A percentile compares a stretch with the other conserved stretches of the same genome.
Conservation (phyloP, 2,888 invertebrate genomes). For the Asteroscopus sphinx region DNA sequence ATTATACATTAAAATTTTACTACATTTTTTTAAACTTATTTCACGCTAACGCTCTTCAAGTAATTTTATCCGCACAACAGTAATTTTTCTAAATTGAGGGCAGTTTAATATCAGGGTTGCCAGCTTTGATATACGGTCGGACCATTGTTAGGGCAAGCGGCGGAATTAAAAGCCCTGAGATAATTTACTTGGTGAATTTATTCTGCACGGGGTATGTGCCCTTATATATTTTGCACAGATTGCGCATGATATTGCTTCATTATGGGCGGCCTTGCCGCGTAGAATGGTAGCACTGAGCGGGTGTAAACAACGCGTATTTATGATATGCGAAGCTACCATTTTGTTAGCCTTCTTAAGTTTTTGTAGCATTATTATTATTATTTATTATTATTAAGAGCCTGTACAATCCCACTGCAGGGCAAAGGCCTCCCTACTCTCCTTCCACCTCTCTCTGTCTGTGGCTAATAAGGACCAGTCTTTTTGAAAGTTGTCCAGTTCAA, state of each 20-base stretch:
- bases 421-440: too few relatives aligned
- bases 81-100: slow-evolving; percentile 66
- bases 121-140: slow-evolving; percentile 67
- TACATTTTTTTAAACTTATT: background rate
- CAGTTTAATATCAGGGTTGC: slow-evolving; percentile 67
- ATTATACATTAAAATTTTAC: too few relatives aligned
- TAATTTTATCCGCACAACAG: slow-evolving; percentile 60
- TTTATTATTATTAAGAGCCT: too few relatives aligned
- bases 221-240: slow-evolving; percentile 70
- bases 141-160: slow-evolving; percentile 59
- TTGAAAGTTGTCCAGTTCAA: too few relatives aligned
- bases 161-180: slow-evolving; percentile 75
- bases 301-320: slow-evolving; percentile 17
- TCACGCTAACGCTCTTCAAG: slow-evolving; percentile 21
- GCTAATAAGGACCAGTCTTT: too few relatives aligned
- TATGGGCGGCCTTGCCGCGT: slow-evolving; percentile 51
- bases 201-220: slow-evolving; percentile 67
- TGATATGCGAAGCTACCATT: background rate
- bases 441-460: too few relatives aligned
- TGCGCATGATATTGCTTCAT: slow-evolving; percentile 73
- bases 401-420: too few relatives aligned
- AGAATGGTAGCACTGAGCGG: slow-evolving; percentile 16
- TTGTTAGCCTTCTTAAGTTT: too few relatives aligned
- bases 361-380: too few relatives aligned
- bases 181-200: slow-evolving; percentile 78